These are phyloP conservation scores for Microctonus brassicae DNA, from an alignment of 2,888 invertebrate species.

Conservation along the genomic window DNA sequence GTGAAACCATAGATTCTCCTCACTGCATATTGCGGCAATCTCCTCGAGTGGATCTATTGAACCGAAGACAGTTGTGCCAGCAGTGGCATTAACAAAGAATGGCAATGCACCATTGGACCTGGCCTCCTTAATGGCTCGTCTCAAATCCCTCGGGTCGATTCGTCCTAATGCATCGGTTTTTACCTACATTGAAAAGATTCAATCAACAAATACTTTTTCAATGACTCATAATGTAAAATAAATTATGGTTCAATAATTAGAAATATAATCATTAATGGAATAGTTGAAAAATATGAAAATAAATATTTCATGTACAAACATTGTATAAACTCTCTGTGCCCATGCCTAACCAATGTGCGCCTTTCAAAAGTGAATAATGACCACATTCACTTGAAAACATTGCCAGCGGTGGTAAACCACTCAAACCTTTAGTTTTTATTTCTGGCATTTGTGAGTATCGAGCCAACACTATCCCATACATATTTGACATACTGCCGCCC, in stretches of 20 bases:
- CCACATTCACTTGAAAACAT: slow-evolving; percentile 84
- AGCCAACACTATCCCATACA: slow-evolving; percentile 83
- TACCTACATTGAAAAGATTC: slow-evolving; percentile 71
- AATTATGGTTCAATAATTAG: background rate
- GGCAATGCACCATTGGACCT: slow-evolving; percentile 72
- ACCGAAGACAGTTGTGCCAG: slow-evolving; percentile 87
- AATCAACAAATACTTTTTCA: background rate
- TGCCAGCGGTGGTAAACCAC: slow-evolving; percentile 75
- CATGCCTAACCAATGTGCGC: slow-evolving; percentile 87
- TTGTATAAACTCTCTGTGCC: slow-evolving; percentile 79
- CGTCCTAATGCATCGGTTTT: slow-evolving; percentile 78
- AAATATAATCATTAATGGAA: background rate
- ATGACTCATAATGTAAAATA: background rate
- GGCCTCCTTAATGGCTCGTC: slow-evolving; percentile 72
- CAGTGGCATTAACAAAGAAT: slow-evolving; percentile 81
- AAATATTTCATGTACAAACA: slow-evolving; percentile 43
- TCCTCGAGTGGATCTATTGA: slow-evolving; percentile 82
- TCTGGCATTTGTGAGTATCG: slow-evolving; percentile 78
- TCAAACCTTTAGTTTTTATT: slow-evolving; percentile 78
- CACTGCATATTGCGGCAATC: slow-evolving; percentile 78
- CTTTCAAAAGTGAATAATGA: slow-evolving; percentile 87
- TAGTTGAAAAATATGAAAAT: background rate
- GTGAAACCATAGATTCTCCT: slow-evolving; percentile 83
- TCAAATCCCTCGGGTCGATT: slow-evolving; percentile 77
- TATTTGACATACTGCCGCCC: slow-evolving; percentile 84